phyloP scores from a whole-genome alignment of 2,113 vertebrate species.

The Zapornia atra region DNA sequence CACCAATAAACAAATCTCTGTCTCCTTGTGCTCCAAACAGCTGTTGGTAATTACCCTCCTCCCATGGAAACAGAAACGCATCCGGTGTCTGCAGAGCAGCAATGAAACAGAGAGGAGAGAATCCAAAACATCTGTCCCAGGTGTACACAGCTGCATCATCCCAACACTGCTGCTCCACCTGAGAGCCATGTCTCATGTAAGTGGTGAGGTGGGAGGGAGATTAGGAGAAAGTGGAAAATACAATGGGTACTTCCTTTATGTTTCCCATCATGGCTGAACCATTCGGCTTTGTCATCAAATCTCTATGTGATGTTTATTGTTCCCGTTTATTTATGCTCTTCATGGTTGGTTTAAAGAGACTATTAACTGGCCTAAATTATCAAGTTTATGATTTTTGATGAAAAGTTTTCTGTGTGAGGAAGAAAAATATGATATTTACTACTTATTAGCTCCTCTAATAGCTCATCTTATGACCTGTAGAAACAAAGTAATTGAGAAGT shows the following conservation, averaged over 20 bases:
- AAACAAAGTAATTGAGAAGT: neutral
- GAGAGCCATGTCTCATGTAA: neutral
- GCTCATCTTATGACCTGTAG: neutral
- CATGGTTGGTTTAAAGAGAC: neutral
- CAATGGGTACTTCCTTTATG: rapidly evolving
- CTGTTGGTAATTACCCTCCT: constrained; percentile 56
- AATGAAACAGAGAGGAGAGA: neutral
- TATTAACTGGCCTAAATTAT: neutral
- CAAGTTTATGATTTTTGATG: neutral
- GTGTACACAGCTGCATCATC: neutral
- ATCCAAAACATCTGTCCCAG: neutral
- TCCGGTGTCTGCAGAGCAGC: constrained; percentile 22
- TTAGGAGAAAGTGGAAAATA: neutral
- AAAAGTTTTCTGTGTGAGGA: neutral
- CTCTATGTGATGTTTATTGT: neutral
- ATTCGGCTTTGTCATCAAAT: neutral
- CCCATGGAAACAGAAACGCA: constrained; percentile 24
- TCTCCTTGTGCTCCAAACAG: constrained; percentile 11
- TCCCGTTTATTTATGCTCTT: neutral
- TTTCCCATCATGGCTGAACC: neutral
- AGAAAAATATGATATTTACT: neutral
- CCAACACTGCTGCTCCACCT: neutral
- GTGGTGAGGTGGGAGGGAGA: neutral
- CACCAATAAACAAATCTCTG: constrained; percentile 8
- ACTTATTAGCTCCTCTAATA: neutral